Evolutionary conservation across 2,797 vertebrate genomes (phyloP).

Genomic region (Pipistrellus pipistrellus): DNA sequence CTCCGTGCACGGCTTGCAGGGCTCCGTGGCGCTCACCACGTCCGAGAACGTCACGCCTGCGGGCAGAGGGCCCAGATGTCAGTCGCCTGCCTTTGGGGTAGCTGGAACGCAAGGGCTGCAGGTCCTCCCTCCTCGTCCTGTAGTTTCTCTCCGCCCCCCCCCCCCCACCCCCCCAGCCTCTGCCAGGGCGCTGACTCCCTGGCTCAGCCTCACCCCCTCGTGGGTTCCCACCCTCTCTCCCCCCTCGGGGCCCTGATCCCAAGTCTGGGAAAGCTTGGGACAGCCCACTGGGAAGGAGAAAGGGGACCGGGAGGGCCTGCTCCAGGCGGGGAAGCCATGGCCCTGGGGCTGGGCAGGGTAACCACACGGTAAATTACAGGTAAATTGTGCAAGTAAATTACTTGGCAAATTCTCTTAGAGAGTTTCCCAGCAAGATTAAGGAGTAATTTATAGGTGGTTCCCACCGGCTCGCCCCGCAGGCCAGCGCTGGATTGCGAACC

Average conservation of each 20-base stretch:
- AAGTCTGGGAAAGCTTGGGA: neutral
- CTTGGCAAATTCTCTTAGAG: slow-evolving; percentile 19
- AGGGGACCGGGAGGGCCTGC: no score
- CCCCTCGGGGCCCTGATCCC: neutral
- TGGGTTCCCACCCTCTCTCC: neutral
- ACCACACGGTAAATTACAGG: neutral
- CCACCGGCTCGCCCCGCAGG: neutral
- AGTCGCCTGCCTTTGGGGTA: neutral
- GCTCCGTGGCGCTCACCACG: slow-evolving; percentile 93
- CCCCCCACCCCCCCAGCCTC: neutral
- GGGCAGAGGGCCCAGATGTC: no score
- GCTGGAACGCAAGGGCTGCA: neutral
- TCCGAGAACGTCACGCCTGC: slow-evolving; percentile 96
- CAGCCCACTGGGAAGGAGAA: neutral
- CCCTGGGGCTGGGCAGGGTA: neutral
- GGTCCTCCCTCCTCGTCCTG: neutral
- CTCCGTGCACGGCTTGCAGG: slow-evolving; percentile 92
- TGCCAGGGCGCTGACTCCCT: neutral
- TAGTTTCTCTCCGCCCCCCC: rapidly evolving
- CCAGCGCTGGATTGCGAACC: slow-evolving; percentile 4
- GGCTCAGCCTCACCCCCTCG: neutral
- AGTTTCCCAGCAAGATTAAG: slow-evolving; percentile 63
- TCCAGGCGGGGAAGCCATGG: neutral
- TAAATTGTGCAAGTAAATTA: neutral
- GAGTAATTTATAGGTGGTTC: slow-evolving; percentile 24